Evolutionary conservation across 2,888 invertebrate genomes (phyloP).

Genomic region (Apodemia zela): DNA sequence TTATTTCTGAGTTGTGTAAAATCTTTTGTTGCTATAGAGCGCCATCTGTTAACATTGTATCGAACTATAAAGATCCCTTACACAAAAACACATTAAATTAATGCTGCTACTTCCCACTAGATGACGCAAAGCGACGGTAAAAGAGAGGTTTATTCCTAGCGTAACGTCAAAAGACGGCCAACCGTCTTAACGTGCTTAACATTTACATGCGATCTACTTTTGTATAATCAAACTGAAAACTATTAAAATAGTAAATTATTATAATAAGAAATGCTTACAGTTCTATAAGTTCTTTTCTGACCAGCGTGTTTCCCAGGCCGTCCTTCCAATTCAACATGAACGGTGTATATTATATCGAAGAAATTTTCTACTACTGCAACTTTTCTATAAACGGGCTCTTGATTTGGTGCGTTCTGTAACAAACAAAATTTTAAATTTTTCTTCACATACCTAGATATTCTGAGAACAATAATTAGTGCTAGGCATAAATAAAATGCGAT

Average conservation of each 20-base stretch:
- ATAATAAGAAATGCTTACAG: constrained; percentile 82
- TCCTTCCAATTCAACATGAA: constrained; percentile 96
- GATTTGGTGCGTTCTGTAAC: constrained; percentile 85
- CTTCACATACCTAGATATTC: background rate
- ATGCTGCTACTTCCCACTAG: background rate
- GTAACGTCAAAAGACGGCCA: background rate
- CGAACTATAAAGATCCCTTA: background rate
- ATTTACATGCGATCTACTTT: too few species aligned
- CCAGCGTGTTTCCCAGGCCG: constrained; percentile 97
- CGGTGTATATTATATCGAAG: constrained; percentile 97
- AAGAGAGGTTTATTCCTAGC: background rate
- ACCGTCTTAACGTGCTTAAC: background rate
- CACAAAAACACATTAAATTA: background rate
- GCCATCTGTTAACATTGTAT: background rate
- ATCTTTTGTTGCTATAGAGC: background rate
- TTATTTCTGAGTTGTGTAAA: too few species aligned
- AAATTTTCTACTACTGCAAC: constrained; percentile 99
- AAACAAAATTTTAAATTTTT: constrained; percentile 35
- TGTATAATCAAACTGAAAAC: too few species aligned
- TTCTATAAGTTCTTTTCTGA: constrained; percentile 96
- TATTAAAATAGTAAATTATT: background rate
- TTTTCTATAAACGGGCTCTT: constrained; percentile 90
- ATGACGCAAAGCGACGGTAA: background rate
- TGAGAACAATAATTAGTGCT: background rate
- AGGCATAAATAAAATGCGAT: too few species aligned